Conservation (phyloP, 2,888 invertebrate genomes). For the Cryptus armator region DNA sequence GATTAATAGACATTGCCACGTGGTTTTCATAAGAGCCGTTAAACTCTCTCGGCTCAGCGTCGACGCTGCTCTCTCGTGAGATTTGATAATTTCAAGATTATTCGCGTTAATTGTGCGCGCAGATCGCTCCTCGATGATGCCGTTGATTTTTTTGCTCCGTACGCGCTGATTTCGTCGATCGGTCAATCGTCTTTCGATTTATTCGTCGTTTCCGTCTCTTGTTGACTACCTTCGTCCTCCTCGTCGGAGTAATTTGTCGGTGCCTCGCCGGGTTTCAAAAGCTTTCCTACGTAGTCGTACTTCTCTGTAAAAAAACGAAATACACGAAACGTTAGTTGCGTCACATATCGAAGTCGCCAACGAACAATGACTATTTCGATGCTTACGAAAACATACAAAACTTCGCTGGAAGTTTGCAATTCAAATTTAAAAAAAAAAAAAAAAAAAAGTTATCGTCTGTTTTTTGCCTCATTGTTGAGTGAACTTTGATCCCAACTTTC, state of each 20-base stretch:
- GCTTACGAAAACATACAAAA: not conserved
- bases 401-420: slow-evolving; percentile 4
- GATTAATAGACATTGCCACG: slow-evolving; percentile 76
- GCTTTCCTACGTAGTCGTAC: slow-evolving; percentile 95
- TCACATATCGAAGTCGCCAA: not conserved
- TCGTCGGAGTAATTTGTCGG: slow-evolving; percentile 97
- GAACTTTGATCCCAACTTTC: slow-evolving; percentile 31
- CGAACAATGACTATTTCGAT: not conserved
- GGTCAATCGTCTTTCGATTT: slow-evolving; percentile 84
- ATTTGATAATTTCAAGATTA: slow-evolving; percentile 73
- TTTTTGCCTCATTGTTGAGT: slow-evolving; percentile 19
- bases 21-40: slow-evolving; percentile 55
- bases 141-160: slow-evolving; percentile 68
- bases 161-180: slow-evolving; percentile 59
- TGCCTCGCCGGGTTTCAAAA: slow-evolving; percentile 96
- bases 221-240: slow-evolving; percentile 88
- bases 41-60: slow-evolving; percentile 66
- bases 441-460: not conserved
- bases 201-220: slow-evolving; percentile 82
- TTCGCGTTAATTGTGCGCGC: slow-evolving; percentile 78
- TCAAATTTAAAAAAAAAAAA: slow-evolving; percentile 18
- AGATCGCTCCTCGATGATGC: slow-evolving; percentile 27
- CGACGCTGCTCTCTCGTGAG: slow-evolving; percentile 74
- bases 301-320: slow-evolving; percentile 89
- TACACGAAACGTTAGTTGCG: not conserved